These are phyloP conservation scores for Megathymus violae DNA, from an alignment of 1,140 invertebrate genomes.

Conservation along the genomic window DNA sequence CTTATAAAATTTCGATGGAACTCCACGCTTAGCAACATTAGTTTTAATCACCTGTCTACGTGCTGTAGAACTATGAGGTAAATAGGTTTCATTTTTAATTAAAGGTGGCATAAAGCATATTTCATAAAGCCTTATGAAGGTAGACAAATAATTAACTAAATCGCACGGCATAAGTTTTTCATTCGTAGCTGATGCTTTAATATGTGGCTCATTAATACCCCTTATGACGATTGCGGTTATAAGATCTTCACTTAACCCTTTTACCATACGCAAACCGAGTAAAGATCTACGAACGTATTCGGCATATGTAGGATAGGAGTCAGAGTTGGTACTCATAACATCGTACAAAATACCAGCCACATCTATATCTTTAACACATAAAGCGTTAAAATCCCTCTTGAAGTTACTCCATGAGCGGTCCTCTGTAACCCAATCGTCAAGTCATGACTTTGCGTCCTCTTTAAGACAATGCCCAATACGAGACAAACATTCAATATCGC, in stretches of 20 bases:
- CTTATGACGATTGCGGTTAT: background rate
- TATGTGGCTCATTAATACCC: background rate
- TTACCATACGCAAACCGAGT: background rate
- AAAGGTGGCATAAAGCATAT: too few species aligned
- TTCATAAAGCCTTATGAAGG: too few species aligned
- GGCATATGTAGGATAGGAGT: background rate
- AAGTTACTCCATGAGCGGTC: too few species aligned
- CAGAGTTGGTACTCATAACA: background rate
- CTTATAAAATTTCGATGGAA: too few species aligned
- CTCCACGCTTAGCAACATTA: too few species aligned
- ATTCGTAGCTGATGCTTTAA: background rate
- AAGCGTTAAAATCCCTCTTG: too few species aligned
- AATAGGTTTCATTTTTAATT: background rate
- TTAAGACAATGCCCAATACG: constrained; percentile 14
- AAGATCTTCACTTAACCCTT: constrained; percentile 3
- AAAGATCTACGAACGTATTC: constrained; percentile 4
- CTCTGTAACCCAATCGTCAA: constrained; percentile 2
- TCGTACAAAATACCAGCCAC: background rate
- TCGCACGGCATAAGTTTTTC: constrained; percentile 2
- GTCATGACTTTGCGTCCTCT: constrained; percentile 8
- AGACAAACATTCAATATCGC: constrained; percentile 10
- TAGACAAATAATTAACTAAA: constrained; percentile 8
- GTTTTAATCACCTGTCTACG: too few species aligned
- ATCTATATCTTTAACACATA: background rate
- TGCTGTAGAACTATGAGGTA: too few species aligned